Percentiles rank a stretch among this genome's conserved stretches.
Evolutionary conservation across 2,113 vertebrate species (phyloP).

Genomic region (Cnemophilus loriae): DNA sequence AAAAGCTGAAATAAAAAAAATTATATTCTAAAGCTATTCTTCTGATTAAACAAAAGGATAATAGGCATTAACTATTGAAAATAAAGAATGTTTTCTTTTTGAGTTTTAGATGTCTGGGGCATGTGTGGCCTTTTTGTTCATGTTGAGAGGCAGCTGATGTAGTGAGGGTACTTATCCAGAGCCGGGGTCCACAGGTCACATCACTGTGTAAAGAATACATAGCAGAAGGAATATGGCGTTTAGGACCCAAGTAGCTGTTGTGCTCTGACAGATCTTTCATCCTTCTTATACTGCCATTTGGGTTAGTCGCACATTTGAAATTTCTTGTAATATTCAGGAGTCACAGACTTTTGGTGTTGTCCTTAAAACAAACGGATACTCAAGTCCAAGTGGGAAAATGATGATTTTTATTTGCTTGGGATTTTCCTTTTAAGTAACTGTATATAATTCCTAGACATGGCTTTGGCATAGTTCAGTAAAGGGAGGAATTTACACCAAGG

Average conservation of each 20-base stretch:
- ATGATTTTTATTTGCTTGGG: neutral
- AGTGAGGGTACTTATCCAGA: neutral
- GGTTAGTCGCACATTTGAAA: neutral
- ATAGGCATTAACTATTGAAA: neutral
- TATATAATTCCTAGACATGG: neutral
- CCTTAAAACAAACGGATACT: neutral
- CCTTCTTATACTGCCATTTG: neutral
- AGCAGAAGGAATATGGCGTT: neutral
- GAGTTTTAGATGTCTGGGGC: neutral
- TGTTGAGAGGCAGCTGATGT: neutral
- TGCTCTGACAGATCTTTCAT: neutral
- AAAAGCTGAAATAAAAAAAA: neutral
- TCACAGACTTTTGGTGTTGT: neutral
- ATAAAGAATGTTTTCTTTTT: neutral
- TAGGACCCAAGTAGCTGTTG: neutral
- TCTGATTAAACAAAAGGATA: neutral
- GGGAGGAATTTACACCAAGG: neutral
- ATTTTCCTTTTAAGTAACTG: neutral
- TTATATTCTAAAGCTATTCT: neutral
- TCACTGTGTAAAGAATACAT: neutral
- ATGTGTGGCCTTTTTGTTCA: neutral
- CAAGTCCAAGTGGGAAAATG: neutral
- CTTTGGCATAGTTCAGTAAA: neutral
- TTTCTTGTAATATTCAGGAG: neutral
- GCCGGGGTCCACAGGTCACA: neutral